Base-by-base conservation (phyloP, 2,797 vertebrate genomes). In the Tragelaphus oryx region DNA sequence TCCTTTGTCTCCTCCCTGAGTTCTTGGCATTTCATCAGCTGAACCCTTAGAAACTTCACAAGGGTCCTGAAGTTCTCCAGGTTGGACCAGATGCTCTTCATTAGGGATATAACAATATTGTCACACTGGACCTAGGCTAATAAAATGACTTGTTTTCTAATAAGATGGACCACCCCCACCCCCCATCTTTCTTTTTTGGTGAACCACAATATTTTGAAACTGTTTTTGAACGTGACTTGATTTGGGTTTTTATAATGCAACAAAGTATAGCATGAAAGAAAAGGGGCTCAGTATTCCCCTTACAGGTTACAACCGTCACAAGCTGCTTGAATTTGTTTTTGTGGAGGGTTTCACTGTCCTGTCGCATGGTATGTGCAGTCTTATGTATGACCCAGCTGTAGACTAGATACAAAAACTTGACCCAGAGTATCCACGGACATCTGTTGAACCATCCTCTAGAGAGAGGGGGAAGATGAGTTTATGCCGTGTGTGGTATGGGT, bases 21-120 rank as follows among this genome's bases (percentile, higher is more conserved):
- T 92, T 89, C 30, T 96, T 94, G 75, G 37, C 68, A 95, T 90
- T 92, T 81, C 57, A 60, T 91, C 71, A 48, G 65, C 71, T 89
- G n/a, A 89, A 88, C 44, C 59, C 65, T 24, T 57, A 88, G 78
- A 95, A 79, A 74, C 50, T 94, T 90, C 76, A 94, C 54, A 75
- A 89, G 78, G n/a, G 33, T 84, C 48, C 48, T 85, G n/a, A 94
- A 62, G n/a, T 60, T 91, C 50, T 89, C 91, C 62, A 87, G 5
- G 83, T 85, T 89, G 9, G 89, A 30, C 68, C 62, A 90, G 57
- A 76, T 81, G 50, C 74, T 59, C 20, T 95, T 95, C 50, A 46
- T 85, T 91, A 96, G 55, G 18, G 33, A 76, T n/a, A 44, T 76
- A 62, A 57, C 22, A 81, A 76, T 68, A 93, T 50, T 88, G 41